Base-by-base conservation (phyloP, 2,113 vertebrate genomes). In the Toxotes chatareus region DNA sequence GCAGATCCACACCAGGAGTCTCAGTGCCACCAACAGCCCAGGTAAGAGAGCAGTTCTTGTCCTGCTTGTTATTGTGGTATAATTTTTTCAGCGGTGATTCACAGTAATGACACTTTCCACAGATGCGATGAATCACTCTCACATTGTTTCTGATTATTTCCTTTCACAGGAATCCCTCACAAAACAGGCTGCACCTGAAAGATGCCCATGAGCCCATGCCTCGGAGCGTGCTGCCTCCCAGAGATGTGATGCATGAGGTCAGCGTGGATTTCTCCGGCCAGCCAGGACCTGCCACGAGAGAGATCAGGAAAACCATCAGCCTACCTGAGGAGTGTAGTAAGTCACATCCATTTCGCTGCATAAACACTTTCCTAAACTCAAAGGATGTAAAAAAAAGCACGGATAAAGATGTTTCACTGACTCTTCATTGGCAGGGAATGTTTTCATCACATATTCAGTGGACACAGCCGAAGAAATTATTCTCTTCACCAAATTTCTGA, bases 381-480 rank as follows among this genome's bases (percentile, higher is more conserved):
- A 42, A 44, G 23, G 46, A 32, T 53, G 32, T 62, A 59, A 27
- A 27, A 59, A n/a, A 4, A 21, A 14, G 8, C 17, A 19, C 10
- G 38, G 7, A 34, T 68, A 4, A 64, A 4, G 21, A 47, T 31
- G 42, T 27, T 57, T 66, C 1, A 34, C 21, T 62, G 19, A 68
- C 2, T 47, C 23, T 69, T 74, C 47, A 1, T 68, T 44, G 5
- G 72, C 83, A 94, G 93, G 91, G 7, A 93, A 83, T 10, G 57
- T 94, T 68, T 94, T 94, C 79, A 90, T 94, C 86, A 94, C 93
- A 14, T 94, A 94, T 69, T 94, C 93, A 0, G 34, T 88, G 74
- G 93, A 94, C 80, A 85, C 81, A 0, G 92, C 91, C 4, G 11
- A 55, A 0, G 85, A 93, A 4, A 93, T 94, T 1, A 7, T 89